A percentile compares a stretch with the other conserved stretches of the same genome.
Conservation (phyloP, 2,888 invertebrate species). For the Pseudococcus viburni region DNA sequence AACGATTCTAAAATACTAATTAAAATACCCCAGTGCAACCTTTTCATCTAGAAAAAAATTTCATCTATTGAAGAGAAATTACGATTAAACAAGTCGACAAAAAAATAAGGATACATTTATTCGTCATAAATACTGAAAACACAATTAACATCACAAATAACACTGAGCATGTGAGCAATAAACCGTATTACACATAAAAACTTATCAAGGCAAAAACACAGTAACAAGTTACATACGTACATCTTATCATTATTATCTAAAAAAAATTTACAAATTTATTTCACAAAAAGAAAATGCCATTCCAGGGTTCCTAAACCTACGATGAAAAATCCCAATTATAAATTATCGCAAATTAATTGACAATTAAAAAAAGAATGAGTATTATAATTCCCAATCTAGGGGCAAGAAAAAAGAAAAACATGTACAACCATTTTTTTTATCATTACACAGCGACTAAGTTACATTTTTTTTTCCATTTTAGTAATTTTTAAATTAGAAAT, state of each 20-base stretch:
- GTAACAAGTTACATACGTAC: constrained; percentile 41
- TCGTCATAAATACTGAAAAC: constrained; percentile 56
- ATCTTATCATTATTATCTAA: constrained; percentile 19
- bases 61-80: not conserved
- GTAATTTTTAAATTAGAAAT: not conserved
- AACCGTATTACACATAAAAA: constrained; percentile 52
- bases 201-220: constrained; percentile 55
- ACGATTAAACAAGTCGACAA: constrained; percentile 49
- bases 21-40: not conserved
- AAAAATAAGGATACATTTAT: constrained; percentile 49
- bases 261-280: constrained; percentile 49
- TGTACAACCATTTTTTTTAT: not conserved
- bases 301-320: not conserved
- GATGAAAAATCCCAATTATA: not conserved
- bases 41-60: too few species aligned
- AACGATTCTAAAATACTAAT: not conserved
- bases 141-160: too few species aligned
- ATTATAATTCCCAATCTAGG: constrained; percentile 5
- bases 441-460: constrained; percentile 11
- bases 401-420: not conserved
- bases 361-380: constrained; percentile 28
- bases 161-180: too few species aligned
- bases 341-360: constrained; percentile 48
- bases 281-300: constrained; percentile 32
- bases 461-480: not conserved